Base-by-base conservation (phyloP, 2,888 invertebrate genomes). In the Philhelius pedissequus region DNA sequence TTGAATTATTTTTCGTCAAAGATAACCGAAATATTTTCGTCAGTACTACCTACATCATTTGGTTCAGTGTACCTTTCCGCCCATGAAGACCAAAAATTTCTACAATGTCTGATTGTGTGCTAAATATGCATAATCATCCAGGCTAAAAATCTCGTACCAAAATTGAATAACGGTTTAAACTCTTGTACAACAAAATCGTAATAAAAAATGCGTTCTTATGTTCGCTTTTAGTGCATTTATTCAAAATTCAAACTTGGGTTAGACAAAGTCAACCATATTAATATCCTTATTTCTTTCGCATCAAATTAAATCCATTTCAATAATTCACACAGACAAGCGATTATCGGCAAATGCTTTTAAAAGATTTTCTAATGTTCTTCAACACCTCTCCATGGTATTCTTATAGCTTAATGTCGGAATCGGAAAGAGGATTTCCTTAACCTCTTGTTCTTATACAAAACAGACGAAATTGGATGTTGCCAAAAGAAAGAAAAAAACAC, bases 301-400 rank as follows among this genome's bases (percentile, higher is more conserved):
- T 64, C 58, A 80, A 75, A 75, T 80, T 69, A 80, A 84, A 71
- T 80, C 60, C 79, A 75, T 70, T 80, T 84, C 84, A 80, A 84
- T 84, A 80, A 84, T 68, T 80, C 60, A n/a, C 75, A 71, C 84
- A 75, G 75, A 75, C 80, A 75, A 80, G 75, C 66, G 80, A 80
- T 80, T 84, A 84, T 84, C 80, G 52, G 66, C 52, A 71, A 83
- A 75, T 66, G 84, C 84, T 84, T 84, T 84, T 75, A 84, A 79
- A 54, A 54, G 75, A 79, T 64, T 79, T 69, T 50, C 64, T 20
- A 40, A 76, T 76, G 54, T 52, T 62, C 30, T n/a, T 45, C 70
- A 66, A 76, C 75, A 80, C 75, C 80, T 76, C 71, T 27, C 3
- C 15, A 52, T 6, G 22, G 13, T n/a, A 7, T 38, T 40, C 15